Evolutionary conservation across 2,888 invertebrate species (phyloP), one percentile per base, ranked within the genome.

Genomic region (Plagodis pulveraria): DNA sequence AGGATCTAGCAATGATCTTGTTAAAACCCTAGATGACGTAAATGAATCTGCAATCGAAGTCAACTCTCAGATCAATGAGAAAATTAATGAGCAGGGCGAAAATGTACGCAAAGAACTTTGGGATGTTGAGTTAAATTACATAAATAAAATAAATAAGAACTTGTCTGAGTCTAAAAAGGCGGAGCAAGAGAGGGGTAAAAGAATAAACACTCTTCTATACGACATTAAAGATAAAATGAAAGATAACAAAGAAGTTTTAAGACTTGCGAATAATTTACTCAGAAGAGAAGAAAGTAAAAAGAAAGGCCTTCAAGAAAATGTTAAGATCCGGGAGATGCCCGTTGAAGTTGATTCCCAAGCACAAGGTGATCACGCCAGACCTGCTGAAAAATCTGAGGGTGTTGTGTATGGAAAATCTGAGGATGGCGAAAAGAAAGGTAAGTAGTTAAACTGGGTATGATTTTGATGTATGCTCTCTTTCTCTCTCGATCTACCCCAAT

Each of bases 211-310:
- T 56, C 80, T 92, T 12, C 81, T 92, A n/a, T 71, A 71, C 48
- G 83, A 86, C 53, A 91, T 92, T 38, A 89, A 91, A 72, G 87
- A 84, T 54, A 89, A 87, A 62, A 90, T 91, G 90, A 91, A 87
- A 58, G 89, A 88, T 65, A 92, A 91, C 62, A 81, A 87, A 69
- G 91, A 91, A 54, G 90, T 92, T 5, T 69, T 88, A 41, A 74
- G 81, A 56, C 66, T 90, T 6, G 90, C 91, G 6, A 84, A 92
- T 69, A 91, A 78, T 66, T 72, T 92, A 58, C 65, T 92, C 6
- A 77, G 78, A 62, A 78, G 86, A 62, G 87, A 87, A 65, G 88
- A 87, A 33, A 69, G 54, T 43, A 83, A 71, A 43, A 82, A 77
- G 42, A 86, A 78, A 40, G 48, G 55, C 50, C 50, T 74, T 34